These are phyloP conservation scores for Perithous albicinctus DNA, from an alignment of 2,888 invertebrate species.

Conservation along the genomic window DNA sequence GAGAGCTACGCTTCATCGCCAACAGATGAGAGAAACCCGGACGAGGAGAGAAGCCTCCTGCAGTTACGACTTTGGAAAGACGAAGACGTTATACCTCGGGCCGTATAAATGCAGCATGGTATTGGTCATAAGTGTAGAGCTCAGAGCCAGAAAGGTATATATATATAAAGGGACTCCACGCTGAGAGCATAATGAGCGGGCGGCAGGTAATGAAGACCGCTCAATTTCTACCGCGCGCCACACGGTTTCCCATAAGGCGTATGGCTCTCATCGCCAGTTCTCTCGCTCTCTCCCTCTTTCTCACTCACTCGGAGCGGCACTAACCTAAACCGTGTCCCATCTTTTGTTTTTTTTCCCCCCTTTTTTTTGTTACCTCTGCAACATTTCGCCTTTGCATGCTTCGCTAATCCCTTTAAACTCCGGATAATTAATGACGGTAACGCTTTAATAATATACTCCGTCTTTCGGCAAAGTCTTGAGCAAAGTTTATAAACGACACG, in stretches of 20 bases:
- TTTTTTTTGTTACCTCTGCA: constrained; percentile 13
- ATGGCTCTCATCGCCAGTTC: constrained; percentile 38
- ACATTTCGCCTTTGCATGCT: constrained; percentile 63
- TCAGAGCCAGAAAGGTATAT: constrained; percentile 61
- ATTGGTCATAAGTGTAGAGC: constrained; percentile 32
- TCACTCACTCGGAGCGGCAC: no score
- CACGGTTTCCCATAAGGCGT: constrained; percentile 71
- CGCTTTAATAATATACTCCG: constrained; percentile 74
- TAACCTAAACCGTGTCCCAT: no score
- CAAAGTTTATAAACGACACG: constrained; percentile 51
- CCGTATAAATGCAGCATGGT: neutral
- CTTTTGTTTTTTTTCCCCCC: neutral
- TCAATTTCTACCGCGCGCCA: constrained; percentile 76
- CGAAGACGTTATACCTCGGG: constrained; percentile 36
- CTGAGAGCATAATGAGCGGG: constrained; percentile 81
- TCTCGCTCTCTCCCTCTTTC: no score
- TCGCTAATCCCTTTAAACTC: constrained; percentile 76
- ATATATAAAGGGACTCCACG: constrained; percentile 72
- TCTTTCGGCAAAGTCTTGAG: constrained; percentile 52
- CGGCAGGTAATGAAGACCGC: constrained; percentile 81
- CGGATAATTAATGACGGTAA: constrained; percentile 76
- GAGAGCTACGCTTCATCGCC: constrained; percentile 8
- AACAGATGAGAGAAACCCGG: constrained; percentile 8
- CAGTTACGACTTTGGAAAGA: constrained; percentile 45
- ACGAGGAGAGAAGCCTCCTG: neutral